These are phyloP conservation scores for Sapajus apella DNA, from an alignment of 2,113 vertebrate species.

Conservation along the genomic window DNA sequence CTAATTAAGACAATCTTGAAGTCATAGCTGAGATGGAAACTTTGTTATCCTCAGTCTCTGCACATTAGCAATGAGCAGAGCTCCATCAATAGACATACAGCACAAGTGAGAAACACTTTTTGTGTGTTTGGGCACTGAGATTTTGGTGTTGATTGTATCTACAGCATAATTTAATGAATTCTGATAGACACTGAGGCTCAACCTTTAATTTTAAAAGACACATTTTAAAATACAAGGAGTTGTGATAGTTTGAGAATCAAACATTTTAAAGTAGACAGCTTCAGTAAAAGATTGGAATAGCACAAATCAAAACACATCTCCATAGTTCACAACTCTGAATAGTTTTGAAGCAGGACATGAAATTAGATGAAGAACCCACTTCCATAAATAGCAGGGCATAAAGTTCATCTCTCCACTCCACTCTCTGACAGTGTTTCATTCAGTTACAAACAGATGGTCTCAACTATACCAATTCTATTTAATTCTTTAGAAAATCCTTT, in stretches of 20 bases:
- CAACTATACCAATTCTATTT: neutral
- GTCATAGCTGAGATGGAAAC: neutral
- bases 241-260: neutral
- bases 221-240: neutral
- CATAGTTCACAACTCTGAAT: neutral
- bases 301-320: neutral
- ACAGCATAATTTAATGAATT: neutral
- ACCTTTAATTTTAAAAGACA: conserved; percentile 1
- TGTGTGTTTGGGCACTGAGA: neutral
- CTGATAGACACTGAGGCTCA: neutral
- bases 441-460: neutral
- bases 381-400: neutral
- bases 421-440: neutral
- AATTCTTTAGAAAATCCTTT: conserved; percentile 44
- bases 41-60: accelerated
- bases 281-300: neutral
- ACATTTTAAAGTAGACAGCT: conserved; percentile 28
- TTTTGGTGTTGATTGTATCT: neutral
- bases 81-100: neutral
- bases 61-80: neutral
- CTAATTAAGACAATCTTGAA: neutral
- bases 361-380: neutral
- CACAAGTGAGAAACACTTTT: neutral
- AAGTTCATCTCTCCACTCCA: neutral
- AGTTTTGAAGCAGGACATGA: neutral